Conservation (phyloP, 2,797 vertebrate genomes). For the Pygocentrus nattereri region DNA sequence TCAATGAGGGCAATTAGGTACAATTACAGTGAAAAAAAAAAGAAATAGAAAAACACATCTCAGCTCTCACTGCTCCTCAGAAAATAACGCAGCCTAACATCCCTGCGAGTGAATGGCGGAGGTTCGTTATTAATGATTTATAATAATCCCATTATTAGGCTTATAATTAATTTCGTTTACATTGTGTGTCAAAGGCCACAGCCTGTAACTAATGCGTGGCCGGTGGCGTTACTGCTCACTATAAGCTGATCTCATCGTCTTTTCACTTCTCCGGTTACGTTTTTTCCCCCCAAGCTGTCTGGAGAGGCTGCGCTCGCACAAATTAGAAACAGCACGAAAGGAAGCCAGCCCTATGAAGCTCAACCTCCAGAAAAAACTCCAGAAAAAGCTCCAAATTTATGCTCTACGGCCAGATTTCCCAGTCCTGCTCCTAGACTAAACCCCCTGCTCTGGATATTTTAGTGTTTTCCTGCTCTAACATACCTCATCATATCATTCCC, state of each 20-base stretch:
- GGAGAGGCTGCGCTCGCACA: slow-evolving; percentile 77
- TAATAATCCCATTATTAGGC: slow-evolving; percentile 70
- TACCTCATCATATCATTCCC: not conserved
- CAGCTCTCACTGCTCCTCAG: not conserved
- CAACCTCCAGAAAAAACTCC: slow-evolving; percentile 32
- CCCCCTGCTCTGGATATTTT: not conserved
- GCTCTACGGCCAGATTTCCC: slow-evolving; percentile 11
- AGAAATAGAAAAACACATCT: not conserved
- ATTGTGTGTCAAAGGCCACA: slow-evolving; percentile 73
- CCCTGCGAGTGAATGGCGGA: slow-evolving; percentile 4
- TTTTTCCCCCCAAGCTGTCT: slow-evolving; percentile 77
- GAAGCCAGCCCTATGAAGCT: slow-evolving; percentile 71
- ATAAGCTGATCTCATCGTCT: slow-evolving; percentile 69
- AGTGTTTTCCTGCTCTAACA: not conserved
- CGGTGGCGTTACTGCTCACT: slow-evolving; percentile 73
- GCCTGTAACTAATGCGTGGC: slow-evolving; percentile 70
- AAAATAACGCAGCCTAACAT: not conserved
- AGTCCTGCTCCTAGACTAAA: not conserved
- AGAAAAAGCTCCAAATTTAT: slow-evolving; percentile 41
- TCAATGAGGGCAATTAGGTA: not conserved
- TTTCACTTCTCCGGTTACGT: slow-evolving; percentile 81
- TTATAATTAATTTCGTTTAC: slow-evolving; percentile 62
- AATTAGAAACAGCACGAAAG: slow-evolving; percentile 84
- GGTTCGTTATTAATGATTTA: slow-evolving; percentile 44
- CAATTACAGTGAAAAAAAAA: not conserved